Conservation (phyloP, 92 coral and sea anemone species). For the Ricordea florida region DNA sequence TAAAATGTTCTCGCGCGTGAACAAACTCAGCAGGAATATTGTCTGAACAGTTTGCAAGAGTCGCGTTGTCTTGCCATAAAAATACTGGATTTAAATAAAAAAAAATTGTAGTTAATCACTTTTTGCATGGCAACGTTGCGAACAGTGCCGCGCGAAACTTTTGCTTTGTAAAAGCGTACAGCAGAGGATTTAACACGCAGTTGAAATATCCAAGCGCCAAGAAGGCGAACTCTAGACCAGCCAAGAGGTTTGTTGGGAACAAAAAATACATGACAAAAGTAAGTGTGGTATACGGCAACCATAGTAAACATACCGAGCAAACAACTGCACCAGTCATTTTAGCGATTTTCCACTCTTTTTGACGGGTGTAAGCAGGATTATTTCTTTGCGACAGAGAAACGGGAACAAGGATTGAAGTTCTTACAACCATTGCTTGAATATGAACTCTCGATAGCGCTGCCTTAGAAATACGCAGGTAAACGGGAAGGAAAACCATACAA, state of each 20-base stretch:
- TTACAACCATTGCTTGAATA: constrained; percentile 58
- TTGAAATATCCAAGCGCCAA: constrained; percentile 78
- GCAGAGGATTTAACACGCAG: constrained; percentile 74
- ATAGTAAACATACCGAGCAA: constrained; percentile 74
- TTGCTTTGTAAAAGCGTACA: constrained; percentile 85
- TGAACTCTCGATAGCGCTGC: constrained; percentile 80
- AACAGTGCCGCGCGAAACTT: constrained; percentile 73
- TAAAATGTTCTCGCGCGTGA: no score
- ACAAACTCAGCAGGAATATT: no score
- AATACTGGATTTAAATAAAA: constrained; percentile 4
- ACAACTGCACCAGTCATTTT: constrained; percentile 85
- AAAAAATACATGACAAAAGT: constrained; percentile 62
- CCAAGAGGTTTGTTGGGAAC: constrained; percentile 28
- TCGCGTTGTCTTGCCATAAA: constrained; percentile 8
- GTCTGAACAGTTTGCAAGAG: no score
- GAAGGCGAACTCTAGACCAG: constrained; percentile 62
- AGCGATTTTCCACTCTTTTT: constrained; percentile 81
- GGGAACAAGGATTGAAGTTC: constrained; percentile 68
- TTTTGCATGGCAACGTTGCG: constrained; percentile 62
- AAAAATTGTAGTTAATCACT: not conserved
- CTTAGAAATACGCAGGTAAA: constrained; percentile 78
- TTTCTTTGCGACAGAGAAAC: constrained; percentile 19
- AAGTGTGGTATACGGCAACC: constrained; percentile 82
- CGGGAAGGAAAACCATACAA: constrained; percentile 58
- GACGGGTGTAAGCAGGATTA: constrained; percentile 38